Evolutionary conservation across 1,140 invertebrate species (phyloP), one percentile per base, ranked within the genome.

Genomic region (Dermatophagoides farinae): DNA sequence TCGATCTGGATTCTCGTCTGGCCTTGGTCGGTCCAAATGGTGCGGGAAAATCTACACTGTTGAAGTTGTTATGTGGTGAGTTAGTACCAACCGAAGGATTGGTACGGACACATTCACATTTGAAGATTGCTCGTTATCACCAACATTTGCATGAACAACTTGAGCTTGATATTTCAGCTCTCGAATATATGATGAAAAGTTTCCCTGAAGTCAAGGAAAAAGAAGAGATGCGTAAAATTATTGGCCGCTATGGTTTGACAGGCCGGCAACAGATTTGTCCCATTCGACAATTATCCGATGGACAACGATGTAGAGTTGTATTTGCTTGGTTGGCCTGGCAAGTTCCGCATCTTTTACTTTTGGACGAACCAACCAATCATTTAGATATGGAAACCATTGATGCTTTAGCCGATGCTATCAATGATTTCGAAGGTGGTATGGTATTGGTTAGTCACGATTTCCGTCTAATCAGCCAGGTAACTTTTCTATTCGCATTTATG

Each of bases 381-480:
- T 80, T 98, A 71, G 95, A 98, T 70, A 96, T 98, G 82, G 95
- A 99, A 75, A 97, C 92, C 0, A 99, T 98, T 64, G 96, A 99
- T 74, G 87, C 93, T 0, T 75, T 99, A 10, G 96, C 89, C 11
- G 92, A 97, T 63, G 96, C 95, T 20, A 86, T 99, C 57, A 95
- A 93, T 70, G 87, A 93, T 66, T 99, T 97, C 71, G 87, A 93
- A 67, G 96, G 96, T 39, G 96, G 95, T 64, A 84, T 99, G 82
- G 88, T 97, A 31, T 78, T 97, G 0, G 92, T 97, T 65, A 89
- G 86, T 74, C 92, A 97, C 81, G 92, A 97, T 76, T 97, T 97
- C 75, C 80, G 95, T 73, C 81, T 99, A 20, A 98, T 99, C 64
- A 92, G 85, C 77, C 95, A 98, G 79, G 90, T 93, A 73, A 70